Base-by-base conservation (phyloP, 2,113 vertebrate species). In the Epinephelus fuscoguttatus region DNA sequence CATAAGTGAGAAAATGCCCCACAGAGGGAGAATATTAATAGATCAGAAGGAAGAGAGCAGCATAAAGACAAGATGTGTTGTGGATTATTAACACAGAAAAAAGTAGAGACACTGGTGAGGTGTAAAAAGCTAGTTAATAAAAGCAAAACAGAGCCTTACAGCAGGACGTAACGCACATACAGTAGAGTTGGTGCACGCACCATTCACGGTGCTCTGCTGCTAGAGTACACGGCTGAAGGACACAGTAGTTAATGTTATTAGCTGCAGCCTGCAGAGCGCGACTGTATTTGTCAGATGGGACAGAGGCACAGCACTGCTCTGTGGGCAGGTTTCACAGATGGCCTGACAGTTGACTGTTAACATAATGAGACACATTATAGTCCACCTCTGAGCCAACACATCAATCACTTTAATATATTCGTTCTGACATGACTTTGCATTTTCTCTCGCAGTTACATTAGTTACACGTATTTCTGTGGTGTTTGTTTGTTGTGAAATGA, bases 161-260 rank as follows among this genome's bases (percentile, higher is more conserved):
- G 50, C 69, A 79, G 70, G 55, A 79, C 45, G 50, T 62, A 75
- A 73, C 83, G 72, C 74, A 55, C 81, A 64, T 72, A 45, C 11
- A 45, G 42, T 45, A 60, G 64, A 60, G 21, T 66, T 53, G 25
- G 19, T 45, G 47, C 82, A 56, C 45, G 9, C 50, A 78, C 50
- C 45, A 37, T 68, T 64, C n/a, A 13, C 64, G 59, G 37, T 80
- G 63, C 71, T 78, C 17, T 80, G 60, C 84, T 78, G 82, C 37
- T 15, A 52, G 89, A 88, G 88, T 47, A 75, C 86, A 68, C 33
- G 0, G 81, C 80, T 94, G 90, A 92, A 94, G 92, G 94, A 89
- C 92, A 93, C 83, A 76, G 81, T 81, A 59, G 85, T 90, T 92
- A 94, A 94, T 93, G 88, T 88, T 87, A 93, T 94, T 94, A 94